phyloP scores from a whole-genome alignment of 2,888 invertebrate species.

The Julus scandinavius region DNA sequence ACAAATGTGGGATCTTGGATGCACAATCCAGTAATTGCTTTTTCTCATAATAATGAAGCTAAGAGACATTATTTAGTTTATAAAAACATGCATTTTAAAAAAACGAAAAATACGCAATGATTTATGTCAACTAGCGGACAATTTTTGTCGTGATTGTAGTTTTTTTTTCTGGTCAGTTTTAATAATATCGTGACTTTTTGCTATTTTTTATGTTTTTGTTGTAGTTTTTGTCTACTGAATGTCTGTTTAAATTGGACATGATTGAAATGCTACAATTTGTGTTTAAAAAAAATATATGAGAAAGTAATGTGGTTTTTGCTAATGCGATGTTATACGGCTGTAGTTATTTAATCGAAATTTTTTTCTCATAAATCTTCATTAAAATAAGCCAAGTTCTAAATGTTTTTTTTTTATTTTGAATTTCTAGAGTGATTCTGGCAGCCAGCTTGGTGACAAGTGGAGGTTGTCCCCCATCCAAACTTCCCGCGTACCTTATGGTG shows the following conservation, averaged over 20 bases:
- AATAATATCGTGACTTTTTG: background rate
- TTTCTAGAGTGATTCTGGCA: conserved; percentile 58
- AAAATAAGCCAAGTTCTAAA: background rate
- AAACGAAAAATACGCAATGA: background rate
- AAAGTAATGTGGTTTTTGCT: no score
- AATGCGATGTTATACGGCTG: no score
- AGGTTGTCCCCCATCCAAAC: conserved; percentile 59
- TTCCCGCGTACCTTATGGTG: conserved; percentile 57
- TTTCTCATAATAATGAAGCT: background rate
- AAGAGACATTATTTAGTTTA: background rate
- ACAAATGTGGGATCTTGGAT: background rate
- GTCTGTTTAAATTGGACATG: background rate
- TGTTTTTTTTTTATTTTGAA: conserved; percentile 1
- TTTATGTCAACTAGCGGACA: background rate
- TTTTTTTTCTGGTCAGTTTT: background rate
- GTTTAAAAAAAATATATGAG: no score
- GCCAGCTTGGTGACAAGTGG: conserved; percentile 59
- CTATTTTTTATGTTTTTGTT: background rate
- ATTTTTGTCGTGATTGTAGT: background rate
- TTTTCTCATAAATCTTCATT: background rate
- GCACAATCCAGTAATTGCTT: background rate
- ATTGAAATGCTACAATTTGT: background rate
- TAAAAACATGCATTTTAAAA: background rate
- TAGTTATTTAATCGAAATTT: background rate
- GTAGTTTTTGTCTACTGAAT: no score